Percentiles rank a stretch among this genome's conserved stretches.
Evolutionary conservation across 2,113 vertebrate genomes (phyloP).

Genomic region (Callorhinus ursinus): DNA sequence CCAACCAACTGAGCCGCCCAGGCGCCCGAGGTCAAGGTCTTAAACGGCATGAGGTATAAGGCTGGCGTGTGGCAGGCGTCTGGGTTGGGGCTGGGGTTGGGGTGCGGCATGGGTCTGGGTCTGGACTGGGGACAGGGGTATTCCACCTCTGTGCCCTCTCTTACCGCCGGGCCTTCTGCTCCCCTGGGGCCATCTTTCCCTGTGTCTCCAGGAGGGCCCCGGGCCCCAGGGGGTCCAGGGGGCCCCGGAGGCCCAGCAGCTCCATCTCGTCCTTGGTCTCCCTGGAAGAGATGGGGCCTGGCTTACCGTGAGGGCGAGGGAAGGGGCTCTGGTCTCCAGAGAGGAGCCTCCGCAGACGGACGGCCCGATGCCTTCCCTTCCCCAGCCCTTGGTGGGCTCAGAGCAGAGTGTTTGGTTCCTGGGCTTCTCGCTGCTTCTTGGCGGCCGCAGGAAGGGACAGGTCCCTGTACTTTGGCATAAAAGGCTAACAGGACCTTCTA

Average conservation of each 20-base stretch:
- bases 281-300: slow-evolving; percentile 87
- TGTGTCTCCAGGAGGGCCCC: slow-evolving; percentile 95
- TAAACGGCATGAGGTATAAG: background rate
- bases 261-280: slow-evolving; percentile 94
- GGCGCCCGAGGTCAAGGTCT: background rate
- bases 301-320: background rate
- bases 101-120: background rate
- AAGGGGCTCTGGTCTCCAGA: background rate
- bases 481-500: background rate
- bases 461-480: background rate
- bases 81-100: background rate
- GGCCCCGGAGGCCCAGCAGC: slow-evolving; percentile 92
- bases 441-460: background rate
- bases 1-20: no score
- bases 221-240: slow-evolving; percentile 92
- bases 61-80: background rate
- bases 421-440: background rate
- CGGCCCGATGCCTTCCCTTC: background rate
- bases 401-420: background rate
- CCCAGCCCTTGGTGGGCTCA: background rate
- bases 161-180: slow-evolving; percentile 91
- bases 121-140: background rate
- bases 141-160: slow-evolving; percentile 55
- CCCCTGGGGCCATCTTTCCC: slow-evolving; percentile 95
- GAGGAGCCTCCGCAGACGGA: background rate